Evolutionary conservation across 2,888 invertebrate genomes (phyloP).

Genomic region (Apotomis turbidana): DNA sequence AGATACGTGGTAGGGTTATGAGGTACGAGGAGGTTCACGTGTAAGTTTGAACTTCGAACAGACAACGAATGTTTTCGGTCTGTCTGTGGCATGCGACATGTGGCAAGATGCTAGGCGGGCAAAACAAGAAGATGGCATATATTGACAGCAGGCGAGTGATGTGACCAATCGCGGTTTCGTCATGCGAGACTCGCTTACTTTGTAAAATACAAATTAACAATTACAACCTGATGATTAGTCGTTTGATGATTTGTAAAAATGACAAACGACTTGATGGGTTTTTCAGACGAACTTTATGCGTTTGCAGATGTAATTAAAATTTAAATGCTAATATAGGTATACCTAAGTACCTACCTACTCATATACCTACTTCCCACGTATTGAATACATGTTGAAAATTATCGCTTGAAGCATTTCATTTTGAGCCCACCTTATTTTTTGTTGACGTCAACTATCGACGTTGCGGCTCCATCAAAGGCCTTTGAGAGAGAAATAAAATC

Average conservation of each 20-base stretch:
- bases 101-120: not conserved
- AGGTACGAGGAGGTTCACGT: not conserved
- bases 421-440: slow-evolving; percentile 6
- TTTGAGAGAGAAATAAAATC: slow-evolving; percentile 72
- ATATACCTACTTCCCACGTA: not conserved
- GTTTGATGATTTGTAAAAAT: slow-evolving; percentile 11
- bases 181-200: not conserved
- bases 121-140: not conserved
- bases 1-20: not conserved
- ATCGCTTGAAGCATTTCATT: not conserved
- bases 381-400: not conserved
- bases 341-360: not conserved
- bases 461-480: slow-evolving; percentile 76
- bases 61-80: too few species aligned
- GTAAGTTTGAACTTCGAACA: not conserved
- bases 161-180: not conserved
- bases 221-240: slow-evolving; percentile 10
- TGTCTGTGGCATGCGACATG: slow-evolving; percentile 18
- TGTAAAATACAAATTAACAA: slow-evolving; percentile 6
- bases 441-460: slow-evolving; percentile 67
- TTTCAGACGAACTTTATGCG: not conserved
- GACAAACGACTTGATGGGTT: slow-evolving; percentile 28
- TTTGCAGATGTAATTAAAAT: not conserved
- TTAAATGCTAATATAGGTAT: too few species aligned
- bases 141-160: not conserved